These are phyloP conservation scores for Tineola bisselliella DNA, from an alignment of 2,888 invertebrate species.

Conservation along the genomic window DNA sequence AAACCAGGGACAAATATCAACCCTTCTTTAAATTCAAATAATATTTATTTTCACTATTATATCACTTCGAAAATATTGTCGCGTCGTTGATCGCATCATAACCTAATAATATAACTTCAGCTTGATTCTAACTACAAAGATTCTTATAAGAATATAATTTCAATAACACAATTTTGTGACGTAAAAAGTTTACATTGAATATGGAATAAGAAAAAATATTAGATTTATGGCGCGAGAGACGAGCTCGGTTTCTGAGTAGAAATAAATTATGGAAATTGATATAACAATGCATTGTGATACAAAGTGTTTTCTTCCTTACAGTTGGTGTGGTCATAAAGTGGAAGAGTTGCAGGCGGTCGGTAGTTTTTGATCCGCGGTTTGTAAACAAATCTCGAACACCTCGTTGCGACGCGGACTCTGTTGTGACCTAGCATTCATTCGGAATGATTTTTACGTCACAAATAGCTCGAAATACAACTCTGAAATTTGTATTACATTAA, in stretches of 20 bases:
- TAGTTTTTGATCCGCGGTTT: conserved; percentile 54
- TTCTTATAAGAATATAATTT: too few species aligned
- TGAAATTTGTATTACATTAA: too few species aligned
- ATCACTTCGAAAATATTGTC: too few species aligned
- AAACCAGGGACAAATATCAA: too few species aligned
- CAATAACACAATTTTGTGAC: background rate
- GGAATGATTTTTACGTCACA: background rate
- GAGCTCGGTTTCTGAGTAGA: background rate
- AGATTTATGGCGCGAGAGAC: conserved; percentile 3
- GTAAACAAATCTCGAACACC: conserved; percentile 38
- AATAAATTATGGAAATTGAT: conserved; percentile 65
- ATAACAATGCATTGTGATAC: conserved; percentile 59
- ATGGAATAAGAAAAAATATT: background rate
- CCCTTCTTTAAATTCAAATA: too few species aligned
- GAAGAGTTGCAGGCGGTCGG: conserved; percentile 51
- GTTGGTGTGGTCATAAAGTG: conserved; percentile 61
- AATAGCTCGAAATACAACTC: too few species aligned
- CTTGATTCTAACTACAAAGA: too few species aligned
- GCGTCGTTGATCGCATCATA: too few species aligned
- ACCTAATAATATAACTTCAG: too few species aligned
- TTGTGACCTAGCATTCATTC: background rate
- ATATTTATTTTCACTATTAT: too few species aligned
- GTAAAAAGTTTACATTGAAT: background rate
- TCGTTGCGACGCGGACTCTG: conserved; percentile 14
- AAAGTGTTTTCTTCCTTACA: conserved; percentile 43